Evolutionary conservation across 2,113 vertebrate species (phyloP), one percentile per base, ranked within the genome.

Genomic region (Chaetura pelagica): DNA sequence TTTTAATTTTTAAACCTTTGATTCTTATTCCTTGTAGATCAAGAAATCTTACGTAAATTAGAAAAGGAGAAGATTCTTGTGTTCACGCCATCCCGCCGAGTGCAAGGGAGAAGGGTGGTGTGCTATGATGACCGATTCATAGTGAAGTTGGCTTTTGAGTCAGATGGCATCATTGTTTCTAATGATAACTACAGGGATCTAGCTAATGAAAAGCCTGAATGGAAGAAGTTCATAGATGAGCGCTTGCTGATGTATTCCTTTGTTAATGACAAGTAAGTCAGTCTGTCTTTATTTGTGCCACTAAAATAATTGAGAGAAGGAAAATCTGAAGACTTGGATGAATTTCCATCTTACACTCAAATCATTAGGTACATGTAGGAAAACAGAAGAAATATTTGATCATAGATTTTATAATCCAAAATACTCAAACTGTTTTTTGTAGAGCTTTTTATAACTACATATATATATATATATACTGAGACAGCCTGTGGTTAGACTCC

Each of bases 151-250:
- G 99, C 99, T 14, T 99, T 99, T 19, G 99, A 99, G 95, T 99
- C 99, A 5, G 99, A 99, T 35, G 99, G 99, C 77, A 98, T 99
- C 86, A 99, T 99, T 46, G 99, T 99, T 69, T 99, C 99, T 87
- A 99, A 99, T 34, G 99, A 99, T 80, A 99, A 99, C 98, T 99
- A 99, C 98, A 98, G 99, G 93, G 99, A 99, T 93, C 97, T 99
- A 90, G 99, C 99, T 27, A 99, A 99, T 57, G 99, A 99, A 95
- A 99, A 99, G 84, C 99, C 99, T 0, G 99, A 99, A 93, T 99
- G 99, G 99, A 99, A 99, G 98, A 99, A 99, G 97, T 99, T 99
- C 97, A 99, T 99, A 81, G 99, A 99, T 32, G 99, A 99, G 83
- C 97, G 99, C 49, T 97, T 99, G 94, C 98, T 99, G 89, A 99